Conservation (phyloP, 1,140 invertebrate species). For the Zaprionus capensis region DNA sequence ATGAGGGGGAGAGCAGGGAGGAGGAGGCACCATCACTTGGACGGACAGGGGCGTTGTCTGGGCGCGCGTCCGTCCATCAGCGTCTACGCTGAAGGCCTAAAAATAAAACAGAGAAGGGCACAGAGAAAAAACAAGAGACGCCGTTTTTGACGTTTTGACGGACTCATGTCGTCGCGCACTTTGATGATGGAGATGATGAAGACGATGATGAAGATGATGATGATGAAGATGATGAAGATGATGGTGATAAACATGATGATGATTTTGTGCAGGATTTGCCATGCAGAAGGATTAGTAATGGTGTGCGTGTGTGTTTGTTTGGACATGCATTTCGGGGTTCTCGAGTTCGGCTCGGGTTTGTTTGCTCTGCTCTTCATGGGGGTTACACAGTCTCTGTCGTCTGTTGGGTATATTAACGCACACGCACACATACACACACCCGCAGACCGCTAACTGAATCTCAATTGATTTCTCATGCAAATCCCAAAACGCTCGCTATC, state of each 20-base stretch:
- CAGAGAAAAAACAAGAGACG: constrained; percentile 33
- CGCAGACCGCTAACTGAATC: constrained; percentile 45
- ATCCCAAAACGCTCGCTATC: constrained; percentile 38
- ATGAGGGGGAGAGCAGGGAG: background rate
- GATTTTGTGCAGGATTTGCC: constrained; percentile 54
- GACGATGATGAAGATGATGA: constrained; percentile 21
- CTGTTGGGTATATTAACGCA: constrained; percentile 14
- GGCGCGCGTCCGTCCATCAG: constrained; percentile 44
- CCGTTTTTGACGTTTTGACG: constrained; percentile 63
- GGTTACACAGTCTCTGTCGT: background rate
- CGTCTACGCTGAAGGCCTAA: constrained; percentile 47
- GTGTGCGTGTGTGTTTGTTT: constrained; percentile 41
- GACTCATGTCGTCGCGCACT: constrained; percentile 71
- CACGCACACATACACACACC: constrained; percentile 25
- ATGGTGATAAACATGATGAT: constrained; percentile 52
- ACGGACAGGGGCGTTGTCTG: constrained; percentile 24
- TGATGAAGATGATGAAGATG: constrained; percentile 36
- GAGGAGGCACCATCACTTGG: background rate
- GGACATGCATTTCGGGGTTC: constrained; percentile 24
- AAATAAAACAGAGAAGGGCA: constrained; percentile 55
- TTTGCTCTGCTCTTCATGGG: constrained; percentile 50
- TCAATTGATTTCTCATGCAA: constrained; percentile 59
- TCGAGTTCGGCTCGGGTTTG: constrained; percentile 22
- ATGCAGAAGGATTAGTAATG: constrained; percentile 34
- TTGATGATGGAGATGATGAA: constrained; percentile 49